Conservation (phyloP, 2,888 invertebrate species). For the Lissonota sp. region DNA sequence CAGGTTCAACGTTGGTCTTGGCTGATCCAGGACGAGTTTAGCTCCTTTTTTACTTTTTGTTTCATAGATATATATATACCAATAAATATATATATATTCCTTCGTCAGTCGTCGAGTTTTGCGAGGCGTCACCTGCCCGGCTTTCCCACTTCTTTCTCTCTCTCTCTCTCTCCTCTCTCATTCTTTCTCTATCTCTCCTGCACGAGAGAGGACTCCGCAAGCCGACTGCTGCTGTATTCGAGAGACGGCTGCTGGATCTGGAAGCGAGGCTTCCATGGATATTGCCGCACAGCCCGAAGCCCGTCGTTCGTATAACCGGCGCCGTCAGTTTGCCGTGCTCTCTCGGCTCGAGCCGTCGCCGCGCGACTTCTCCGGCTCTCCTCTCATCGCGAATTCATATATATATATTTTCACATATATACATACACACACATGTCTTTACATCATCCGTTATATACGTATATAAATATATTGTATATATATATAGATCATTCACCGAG, state of each 20-base stretch:
- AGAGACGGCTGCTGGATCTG: constrained; percentile 54
- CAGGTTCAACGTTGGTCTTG: constrained; percentile 41
- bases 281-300: constrained; percentile 60
- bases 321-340: constrained; percentile 68
- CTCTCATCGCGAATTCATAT: constrained; percentile 40
- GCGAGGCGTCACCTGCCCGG: constrained; percentile 68
- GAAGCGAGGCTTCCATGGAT: constrained; percentile 58
- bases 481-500: background rate
- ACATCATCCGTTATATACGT: background rate
- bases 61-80: too few species aligned
- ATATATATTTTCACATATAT: background rate
- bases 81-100: constrained; percentile 26
- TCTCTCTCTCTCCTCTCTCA: constrained; percentile 49
- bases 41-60: constrained; percentile 62
- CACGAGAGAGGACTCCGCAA: background rate
- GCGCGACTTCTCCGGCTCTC: constrained; percentile 57
- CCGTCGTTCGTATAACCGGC: constrained; percentile 60
- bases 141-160: constrained; percentile 61
- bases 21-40: constrained; percentile 63
- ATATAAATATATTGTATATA: background rate
- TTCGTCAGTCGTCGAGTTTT: constrained; percentile 62
- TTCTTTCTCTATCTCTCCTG: background rate
- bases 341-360: constrained; percentile 69
- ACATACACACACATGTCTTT: background rate
- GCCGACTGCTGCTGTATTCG: constrained; percentile 37